Evolutionary conservation across 2,113 vertebrate species (phyloP).

Genomic region (Leiothrix lutea): DNA sequence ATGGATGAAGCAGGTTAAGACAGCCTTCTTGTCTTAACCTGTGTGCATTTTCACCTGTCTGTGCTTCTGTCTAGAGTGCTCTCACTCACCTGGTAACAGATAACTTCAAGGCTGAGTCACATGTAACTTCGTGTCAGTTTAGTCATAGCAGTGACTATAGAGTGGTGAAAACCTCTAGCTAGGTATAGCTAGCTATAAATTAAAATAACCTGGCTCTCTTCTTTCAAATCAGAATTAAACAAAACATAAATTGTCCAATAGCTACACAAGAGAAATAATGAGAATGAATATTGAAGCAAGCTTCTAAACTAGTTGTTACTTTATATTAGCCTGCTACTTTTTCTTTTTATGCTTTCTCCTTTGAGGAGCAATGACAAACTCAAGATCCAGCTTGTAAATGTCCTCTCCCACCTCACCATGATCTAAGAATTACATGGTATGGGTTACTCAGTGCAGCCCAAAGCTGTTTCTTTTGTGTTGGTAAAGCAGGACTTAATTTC

Average conservation of each 20-base stretch:
- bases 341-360: neutral
- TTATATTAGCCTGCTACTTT: neutral
- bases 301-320: neutral
- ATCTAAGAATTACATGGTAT: neutral
- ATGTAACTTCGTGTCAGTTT: neutral
- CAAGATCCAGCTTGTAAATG: neutral
- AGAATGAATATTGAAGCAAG: neutral
- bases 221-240: neutral
- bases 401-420: neutral
- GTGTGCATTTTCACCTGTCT: too few species aligned
- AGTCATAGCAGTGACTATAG: neutral
- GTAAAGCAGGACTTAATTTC: neutral
- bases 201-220: neutral
- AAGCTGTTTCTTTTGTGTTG: neutral
- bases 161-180: neutral
- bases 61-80: neutral
- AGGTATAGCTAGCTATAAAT: neutral
- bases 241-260: neutral
- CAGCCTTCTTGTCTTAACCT: too few species aligned
- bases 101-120: neutral
- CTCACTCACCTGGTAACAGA: neutral
- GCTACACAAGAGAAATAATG: neutral
- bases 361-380: neutral
- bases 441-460: neutral
- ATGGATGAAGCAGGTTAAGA: neutral